Evolutionary conservation across 2,888 invertebrate species (phyloP), one percentile per base, ranked within the genome.

Genomic region (Perdita meconis): DNA sequence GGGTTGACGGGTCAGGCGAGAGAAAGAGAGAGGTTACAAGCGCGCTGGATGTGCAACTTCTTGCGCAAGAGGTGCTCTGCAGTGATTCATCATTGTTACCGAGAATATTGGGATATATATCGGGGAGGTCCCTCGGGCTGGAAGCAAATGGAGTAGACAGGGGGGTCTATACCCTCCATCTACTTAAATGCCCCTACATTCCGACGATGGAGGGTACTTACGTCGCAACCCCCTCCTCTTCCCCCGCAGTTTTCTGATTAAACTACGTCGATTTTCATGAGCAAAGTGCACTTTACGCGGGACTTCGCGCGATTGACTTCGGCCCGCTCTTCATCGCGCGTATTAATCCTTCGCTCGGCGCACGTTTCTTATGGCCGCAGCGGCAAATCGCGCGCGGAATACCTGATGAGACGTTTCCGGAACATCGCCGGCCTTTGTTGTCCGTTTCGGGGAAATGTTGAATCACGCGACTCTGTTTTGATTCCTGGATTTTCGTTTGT

Each of bases 71-170:
- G 78, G 76, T 76, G 78, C 78, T 86, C 80, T 63, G 87, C 86
- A 82, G 86, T 87, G 87, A 87, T 87, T 87, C 87, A 82, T 87
- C 87, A 87, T 87, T 87, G 87, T 87, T 87, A 87, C 84, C 78
- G 78, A 44, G 86, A 85, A 86, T 87, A 86, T 87, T 84, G 86
- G 85, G 87, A 87, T 86, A 87, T 87, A 86, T 85, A 87, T 86
- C 87, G 84, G 77, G 82, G 68, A 51, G 81, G 77, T 86, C 85
- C 87, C 87, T 67, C 70, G 86, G 84, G 86, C 71, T 80, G 78
- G 72, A 79, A 87, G 86, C 87, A 87, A 86, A 86, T 86, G 86
- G 87, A 87, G 87, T 81, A 85, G 86, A 87, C 86, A 85, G 81
- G 87, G 81, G 87, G 86, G 86, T 84, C 85, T 81, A 79, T 83